Evolutionary conservation across 2,113 vertebrate genomes (phyloP), one percentile per base, ranked within the genome.

Genomic region (Onychostoma macrolepis): DNA sequence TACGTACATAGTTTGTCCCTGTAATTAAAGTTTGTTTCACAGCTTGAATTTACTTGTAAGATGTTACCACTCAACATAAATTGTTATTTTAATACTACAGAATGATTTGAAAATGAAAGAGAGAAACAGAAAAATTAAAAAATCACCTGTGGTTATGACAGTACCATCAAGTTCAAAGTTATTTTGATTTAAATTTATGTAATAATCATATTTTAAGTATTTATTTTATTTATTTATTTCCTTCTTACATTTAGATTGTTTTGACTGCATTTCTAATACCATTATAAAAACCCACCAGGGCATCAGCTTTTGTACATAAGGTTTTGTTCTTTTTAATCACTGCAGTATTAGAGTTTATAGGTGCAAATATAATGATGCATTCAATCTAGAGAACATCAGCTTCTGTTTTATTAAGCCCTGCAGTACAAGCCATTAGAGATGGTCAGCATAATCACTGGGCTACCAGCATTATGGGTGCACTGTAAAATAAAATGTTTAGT

Each of bases 371-470:
- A 65, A 81, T 67, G 38, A 28, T 10, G 9, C n/a, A 65, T 65
- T 65, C 26, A 21, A 21, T 81, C 38, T 45, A 65, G 13, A 65
- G 58, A 12, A 43, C 80, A 45, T 67, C 36, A 81, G 80, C n/a
- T 45, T 48, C 24, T 76, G 41, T 76, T 76, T 48, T 76, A 76
- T 48, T 76, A 76, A 76, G 41, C 72, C 41, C 74, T 76, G 41
- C 24, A 43, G 41, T 75, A 15, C 36, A 81, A 65, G 58, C 36
- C 36, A 81, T 80, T 80, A 63, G 53, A 58, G 21, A 61, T 63
- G 79, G 38, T 81, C 79, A 43, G 58, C 38, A 45, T 81, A 65
- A 43, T 81, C 13, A 81, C n/a, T 45, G 5, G n/a, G 38, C 56
- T 81, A 43, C 58, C 13, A 53, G 50, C 50, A 7, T 53, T 53